phyloP scores from a whole-genome alignment of 2,888 invertebrate species.

The Tipula confusa region DNA sequence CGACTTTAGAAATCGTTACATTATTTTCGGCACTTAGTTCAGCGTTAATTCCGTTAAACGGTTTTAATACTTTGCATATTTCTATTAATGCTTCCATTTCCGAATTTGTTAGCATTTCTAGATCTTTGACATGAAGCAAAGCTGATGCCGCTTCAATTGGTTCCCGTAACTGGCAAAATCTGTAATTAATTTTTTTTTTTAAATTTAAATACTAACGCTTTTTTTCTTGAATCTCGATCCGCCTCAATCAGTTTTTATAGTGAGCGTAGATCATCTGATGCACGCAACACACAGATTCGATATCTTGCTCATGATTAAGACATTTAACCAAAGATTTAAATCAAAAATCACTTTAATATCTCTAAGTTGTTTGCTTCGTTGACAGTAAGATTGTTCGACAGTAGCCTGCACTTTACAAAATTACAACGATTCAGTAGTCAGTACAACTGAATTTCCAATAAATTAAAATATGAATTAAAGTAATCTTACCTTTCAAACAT shows the following conservation, averaged over 20 bases:
- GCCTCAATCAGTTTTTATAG: too few species aligned
- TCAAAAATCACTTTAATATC: too few species aligned
- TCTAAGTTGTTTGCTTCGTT: too few species aligned
- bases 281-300: too few species aligned
- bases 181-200: not conserved
- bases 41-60: conserved; percentile 34
- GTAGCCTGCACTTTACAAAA: too few species aligned
- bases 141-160: conserved; percentile 21
- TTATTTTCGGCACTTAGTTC: conserved; percentile 38
- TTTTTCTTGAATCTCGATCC: too few species aligned
- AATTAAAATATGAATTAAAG: conserved; percentile 13
- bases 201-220: too few species aligned
- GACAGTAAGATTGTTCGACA: too few species aligned
- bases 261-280: too few species aligned
- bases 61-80: conserved; percentile 35
- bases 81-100: conserved; percentile 34
- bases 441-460: not conserved
- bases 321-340: too few species aligned
- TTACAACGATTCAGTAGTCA: too few species aligned
- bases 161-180: conserved; percentile 35
- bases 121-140: not conserved
- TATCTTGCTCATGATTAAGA: too few species aligned
- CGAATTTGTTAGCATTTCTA: not conserved
- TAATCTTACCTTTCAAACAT: conserved; percentile 37
- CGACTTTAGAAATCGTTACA: conserved; percentile 37